phyloP scores from a whole-genome alignment of 2,797 vertebrate genomes.

The Poecilia velifera region DNA sequence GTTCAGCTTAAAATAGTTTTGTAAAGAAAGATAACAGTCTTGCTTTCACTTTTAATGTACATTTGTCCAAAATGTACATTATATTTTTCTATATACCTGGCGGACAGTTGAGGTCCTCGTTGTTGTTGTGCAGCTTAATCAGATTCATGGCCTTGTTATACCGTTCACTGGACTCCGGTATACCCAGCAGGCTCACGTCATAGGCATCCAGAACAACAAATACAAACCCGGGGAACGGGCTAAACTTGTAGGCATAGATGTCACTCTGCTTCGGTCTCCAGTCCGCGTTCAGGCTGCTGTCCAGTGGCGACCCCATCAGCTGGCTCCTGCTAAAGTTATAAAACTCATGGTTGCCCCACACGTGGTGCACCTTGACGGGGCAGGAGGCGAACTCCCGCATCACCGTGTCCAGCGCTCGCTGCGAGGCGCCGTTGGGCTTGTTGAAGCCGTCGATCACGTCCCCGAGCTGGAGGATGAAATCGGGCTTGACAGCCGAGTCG shows the following conservation, averaged over 20 bases:
- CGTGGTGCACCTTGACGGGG: conserved; percentile 84
- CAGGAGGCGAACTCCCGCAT: conserved; percentile 76
- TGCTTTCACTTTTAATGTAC: neutral
- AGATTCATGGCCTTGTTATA: conserved; percentile 78
- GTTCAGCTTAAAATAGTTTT: neutral
- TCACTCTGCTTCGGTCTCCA: neutral
- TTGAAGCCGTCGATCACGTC: conserved; percentile 92
- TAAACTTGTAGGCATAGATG: conserved; percentile 88
- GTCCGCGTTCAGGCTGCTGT: conserved; percentile 66
- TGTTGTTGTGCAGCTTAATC: conserved; percentile 84
- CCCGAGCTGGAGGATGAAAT: conserved; percentile 91
- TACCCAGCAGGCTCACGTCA: conserved; percentile 88
- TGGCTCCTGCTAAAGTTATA: conserved; percentile 90
- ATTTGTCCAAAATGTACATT: neutral
- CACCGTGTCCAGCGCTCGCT: conserved; percentile 81
- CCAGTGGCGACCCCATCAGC: conserved; percentile 80
- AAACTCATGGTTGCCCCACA: conserved; percentile 96
- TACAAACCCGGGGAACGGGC: conserved; percentile 81
- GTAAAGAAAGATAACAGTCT: neutral
- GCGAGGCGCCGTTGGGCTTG: conserved; percentile 70
- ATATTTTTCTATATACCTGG: conserved; percentile 79
- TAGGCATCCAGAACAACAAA: conserved; percentile 90
- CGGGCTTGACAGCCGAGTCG: conserved; percentile 55
- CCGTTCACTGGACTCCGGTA: conserved; percentile 76
- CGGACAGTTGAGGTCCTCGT: conserved; percentile 87